Base-by-base conservation (phyloP, 2,797 vertebrate genomes). In the Sebastes dallii region DNA sequence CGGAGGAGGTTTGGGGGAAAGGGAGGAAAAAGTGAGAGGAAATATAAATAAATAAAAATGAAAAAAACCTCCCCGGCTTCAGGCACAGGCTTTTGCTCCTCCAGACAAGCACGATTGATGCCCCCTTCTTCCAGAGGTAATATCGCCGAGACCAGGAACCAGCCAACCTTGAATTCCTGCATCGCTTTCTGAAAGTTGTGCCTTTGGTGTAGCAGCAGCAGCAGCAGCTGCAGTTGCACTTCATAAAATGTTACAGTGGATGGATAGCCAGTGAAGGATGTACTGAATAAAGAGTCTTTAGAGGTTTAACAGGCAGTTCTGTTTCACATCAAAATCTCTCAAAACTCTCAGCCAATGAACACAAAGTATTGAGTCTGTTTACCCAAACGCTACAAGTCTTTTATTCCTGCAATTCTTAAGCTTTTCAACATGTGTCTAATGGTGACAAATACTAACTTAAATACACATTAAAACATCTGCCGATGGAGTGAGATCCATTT, bases 161-260 rank as follows among this genome's bases (percentile, higher is more conserved):
- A 94, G 85, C 87, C 91, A 93, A 91, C 86, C 94, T 85, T 93
- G 92, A 92, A 94, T 90, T 74, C 89, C 88, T 88, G 90, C 90
- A 88, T 80, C 77, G 82, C 77, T 88, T 50, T 87, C 82, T 87
- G 80, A 86, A 92, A 88, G 89, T 85, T 83, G 79, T 72, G 87
- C 86, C 88, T 84, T 84, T 81, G 80, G 80, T 86, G 87, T 16
- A 58, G 81, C 77, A 56, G 86, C 85, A 58, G 83, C 86, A 76
- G 83, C 86, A 76, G 86, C 91, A 88, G 90, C 80, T 87, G 89
- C 87, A 86, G 85, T 71, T 81, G 86, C 87, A 92, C 91, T 91
- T 93, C 91, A 91, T 93, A 86, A 93, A 93, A 82, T 56, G 90
- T 90, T 90, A 77, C 91, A 91, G 89, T 90, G 88, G 89, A 80